Evolutionary conservation across 2,888 invertebrate species (phyloP).

Genomic region (Reticulitermes lucifugus): DNA sequence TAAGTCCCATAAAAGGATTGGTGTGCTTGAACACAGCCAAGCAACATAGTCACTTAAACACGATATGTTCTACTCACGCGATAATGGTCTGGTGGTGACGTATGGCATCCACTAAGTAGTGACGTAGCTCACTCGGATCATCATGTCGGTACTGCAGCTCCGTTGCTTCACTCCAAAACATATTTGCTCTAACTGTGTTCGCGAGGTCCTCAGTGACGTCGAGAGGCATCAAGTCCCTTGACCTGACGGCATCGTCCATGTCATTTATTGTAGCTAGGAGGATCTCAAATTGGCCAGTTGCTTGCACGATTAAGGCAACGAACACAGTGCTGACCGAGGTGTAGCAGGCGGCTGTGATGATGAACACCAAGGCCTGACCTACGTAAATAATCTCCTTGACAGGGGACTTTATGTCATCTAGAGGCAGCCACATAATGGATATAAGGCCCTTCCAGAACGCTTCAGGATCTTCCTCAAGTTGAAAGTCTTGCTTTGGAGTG

Average conservation of each 20-base stretch:
- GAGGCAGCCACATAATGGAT: conserved; percentile 23
- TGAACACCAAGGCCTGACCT: neutral
- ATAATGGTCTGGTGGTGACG: conserved; percentile 7
- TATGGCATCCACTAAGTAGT: neutral
- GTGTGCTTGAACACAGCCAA: no score
- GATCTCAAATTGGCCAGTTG: neutral
- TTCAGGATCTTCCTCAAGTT: neutral
- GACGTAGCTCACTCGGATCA: neutral
- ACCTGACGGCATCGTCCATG: conserved; percentile 7
- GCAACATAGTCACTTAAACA: neutral
- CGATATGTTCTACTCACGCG: neutral
- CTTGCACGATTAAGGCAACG: conserved; percentile 6
- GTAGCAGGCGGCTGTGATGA: neutral
- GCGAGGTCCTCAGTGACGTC: no score
- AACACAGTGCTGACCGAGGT: conserved; percentile 13
- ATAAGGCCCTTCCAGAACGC: conserved; percentile 21
- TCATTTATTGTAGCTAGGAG: neutral
- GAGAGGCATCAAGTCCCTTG: neutral
- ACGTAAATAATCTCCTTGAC: neutral
- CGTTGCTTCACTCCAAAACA: no score
- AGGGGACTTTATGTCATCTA: conserved; percentile 1
- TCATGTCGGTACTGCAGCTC: neutral
- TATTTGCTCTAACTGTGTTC: no score
- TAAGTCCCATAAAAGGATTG: no score
- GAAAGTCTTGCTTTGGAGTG: neutral